These are phyloP conservation scores for Drosophila pectinifera DNA, from an alignment of 1,140 invertebrate species.

Conservation along the genomic window DNA sequence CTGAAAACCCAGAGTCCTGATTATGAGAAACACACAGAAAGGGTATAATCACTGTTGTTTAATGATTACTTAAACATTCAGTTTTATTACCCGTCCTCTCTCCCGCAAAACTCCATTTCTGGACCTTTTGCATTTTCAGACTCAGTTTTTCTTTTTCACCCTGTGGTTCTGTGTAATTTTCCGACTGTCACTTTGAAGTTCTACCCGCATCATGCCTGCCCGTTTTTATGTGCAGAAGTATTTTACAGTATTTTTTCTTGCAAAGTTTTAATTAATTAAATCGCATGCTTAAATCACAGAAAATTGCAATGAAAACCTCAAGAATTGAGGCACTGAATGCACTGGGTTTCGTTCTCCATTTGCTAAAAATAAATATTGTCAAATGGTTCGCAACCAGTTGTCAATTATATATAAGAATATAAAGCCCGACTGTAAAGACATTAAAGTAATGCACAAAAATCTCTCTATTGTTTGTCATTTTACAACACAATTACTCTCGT, in stretches of 20 bases:
- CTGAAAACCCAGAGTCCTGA: too few relatives aligned
- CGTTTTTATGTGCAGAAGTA: slow-evolving; percentile 21
- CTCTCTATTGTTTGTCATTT: too few relatives aligned
- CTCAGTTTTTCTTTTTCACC: slow-evolving; percentile 8
- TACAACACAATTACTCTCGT: too few relatives aligned
- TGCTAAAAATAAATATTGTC: not conserved
- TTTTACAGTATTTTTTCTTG: slow-evolving; percentile 13
- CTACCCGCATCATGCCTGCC: slow-evolving; percentile 24
- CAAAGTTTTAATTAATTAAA: slow-evolving; percentile 67
- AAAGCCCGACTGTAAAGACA: too few relatives aligned
- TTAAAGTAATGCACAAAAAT: too few relatives aligned
- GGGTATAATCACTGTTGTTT: slow-evolving; percentile 11
- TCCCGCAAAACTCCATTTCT: slow-evolving; percentile 28
- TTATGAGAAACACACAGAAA: too few relatives aligned
- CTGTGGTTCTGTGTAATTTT: slow-evolving; percentile 36
- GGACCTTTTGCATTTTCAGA: slow-evolving; percentile 47
- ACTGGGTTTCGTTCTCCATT: not conserved
- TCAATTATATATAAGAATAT: too few relatives aligned
- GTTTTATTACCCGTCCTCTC: slow-evolving; percentile 63
- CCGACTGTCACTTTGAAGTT: slow-evolving; percentile 33
- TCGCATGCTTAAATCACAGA: slow-evolving; percentile 26
- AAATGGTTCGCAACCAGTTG: too few relatives aligned
- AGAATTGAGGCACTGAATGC: slow-evolving; percentile 7
- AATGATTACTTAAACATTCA: slow-evolving; percentile 62
- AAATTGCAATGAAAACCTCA: slow-evolving; percentile 26